Evolutionary conservation across 2,113 vertebrate genomes (phyloP).

Genomic region (Archocentrus centrarchus): DNA sequence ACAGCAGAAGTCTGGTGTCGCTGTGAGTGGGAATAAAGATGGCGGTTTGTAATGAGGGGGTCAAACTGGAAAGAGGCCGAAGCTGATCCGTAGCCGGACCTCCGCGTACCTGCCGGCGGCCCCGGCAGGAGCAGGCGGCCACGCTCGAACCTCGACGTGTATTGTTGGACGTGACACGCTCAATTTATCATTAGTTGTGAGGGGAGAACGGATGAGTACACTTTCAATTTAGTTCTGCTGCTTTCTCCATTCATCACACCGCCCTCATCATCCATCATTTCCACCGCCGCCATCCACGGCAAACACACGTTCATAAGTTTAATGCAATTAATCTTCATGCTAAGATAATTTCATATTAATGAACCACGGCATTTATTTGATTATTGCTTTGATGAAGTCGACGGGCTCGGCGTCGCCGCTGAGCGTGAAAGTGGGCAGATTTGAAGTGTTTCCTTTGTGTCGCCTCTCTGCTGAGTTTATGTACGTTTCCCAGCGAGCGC

Average conservation of each 20-base stretch:
- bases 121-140: conserved; percentile 36
- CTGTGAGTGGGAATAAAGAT: not conserved
- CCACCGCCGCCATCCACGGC: conserved; percentile 82
- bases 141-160: conserved; percentile 86
- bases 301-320: conserved; percentile 93
- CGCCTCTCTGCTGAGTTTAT: conserved; percentile 36
- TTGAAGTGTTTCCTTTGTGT: conserved; percentile 51
- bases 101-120: conserved; percentile 75
- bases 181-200: conserved; percentile 99
- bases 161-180: conserved; percentile 98
- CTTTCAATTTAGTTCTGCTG: conserved; percentile 99
- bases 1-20: not conserved
- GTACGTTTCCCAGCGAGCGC: conserved; percentile 50
- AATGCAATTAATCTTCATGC: conserved; percentile 98
- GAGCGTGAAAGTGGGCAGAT: conserved; percentile 56
- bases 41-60: not conserved
- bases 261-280: conserved; percentile 95
- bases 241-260: conserved; percentile 97
- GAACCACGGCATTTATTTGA: conserved; percentile 86
- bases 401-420: conserved; percentile 70
- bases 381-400: conserved; percentile 89
- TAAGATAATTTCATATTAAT: conserved; percentile 96
- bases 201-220: conserved; percentile 98
- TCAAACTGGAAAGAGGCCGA: not conserved
- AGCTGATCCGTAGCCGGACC: not conserved